Evolutionary conservation across 2,113 vertebrate genomes (phyloP).

Genomic region (Pollimyrus isidori): DNA sequence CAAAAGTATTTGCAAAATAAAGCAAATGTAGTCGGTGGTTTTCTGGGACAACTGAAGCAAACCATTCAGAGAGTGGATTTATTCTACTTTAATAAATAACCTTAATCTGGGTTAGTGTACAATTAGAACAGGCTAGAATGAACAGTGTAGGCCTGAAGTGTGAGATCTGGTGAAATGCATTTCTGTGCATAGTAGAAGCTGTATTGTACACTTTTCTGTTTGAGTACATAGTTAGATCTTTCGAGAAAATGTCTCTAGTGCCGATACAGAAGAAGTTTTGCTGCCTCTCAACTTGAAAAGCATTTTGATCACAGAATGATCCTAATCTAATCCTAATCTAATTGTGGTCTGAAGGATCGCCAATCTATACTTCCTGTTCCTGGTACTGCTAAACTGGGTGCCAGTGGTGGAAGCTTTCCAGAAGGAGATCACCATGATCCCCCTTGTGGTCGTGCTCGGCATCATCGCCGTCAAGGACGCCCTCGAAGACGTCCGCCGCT

Average conservation of each 20-base stretch:
- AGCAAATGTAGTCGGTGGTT: not conserved
- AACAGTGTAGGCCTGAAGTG: not conserved
- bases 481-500: slow-evolving; percentile 86
- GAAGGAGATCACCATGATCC: slow-evolving; percentile 96
- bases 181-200: not conserved
- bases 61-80: not conserved
- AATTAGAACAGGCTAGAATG: not conserved
- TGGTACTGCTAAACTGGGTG: slow-evolving; percentile 91
- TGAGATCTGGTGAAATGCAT: not conserved
- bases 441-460: slow-evolving; percentile 76
- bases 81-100: not conserved
- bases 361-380: slow-evolving; percentile 93
- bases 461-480: slow-evolving; percentile 90
- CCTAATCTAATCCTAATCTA: not conserved
- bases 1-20: not conserved
- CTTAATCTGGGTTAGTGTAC: not conserved
- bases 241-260: not conserved
- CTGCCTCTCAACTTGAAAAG: not conserved
- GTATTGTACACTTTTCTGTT: not conserved
- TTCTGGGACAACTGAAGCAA: not conserved
- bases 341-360: slow-evolving; percentile 63
- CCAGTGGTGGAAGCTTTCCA: slow-evolving; percentile 93
- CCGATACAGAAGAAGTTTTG: not conserved
- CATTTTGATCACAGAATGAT: not conserved
- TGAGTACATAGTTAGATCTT: not conserved